A percentile compares a stretch with the other conserved stretches of the same genome.
These are phyloP conservation scores for Podarcis siculus DNA, from an alignment of 2,797 vertebrate genomes.

Conservation along the genomic window DNA sequence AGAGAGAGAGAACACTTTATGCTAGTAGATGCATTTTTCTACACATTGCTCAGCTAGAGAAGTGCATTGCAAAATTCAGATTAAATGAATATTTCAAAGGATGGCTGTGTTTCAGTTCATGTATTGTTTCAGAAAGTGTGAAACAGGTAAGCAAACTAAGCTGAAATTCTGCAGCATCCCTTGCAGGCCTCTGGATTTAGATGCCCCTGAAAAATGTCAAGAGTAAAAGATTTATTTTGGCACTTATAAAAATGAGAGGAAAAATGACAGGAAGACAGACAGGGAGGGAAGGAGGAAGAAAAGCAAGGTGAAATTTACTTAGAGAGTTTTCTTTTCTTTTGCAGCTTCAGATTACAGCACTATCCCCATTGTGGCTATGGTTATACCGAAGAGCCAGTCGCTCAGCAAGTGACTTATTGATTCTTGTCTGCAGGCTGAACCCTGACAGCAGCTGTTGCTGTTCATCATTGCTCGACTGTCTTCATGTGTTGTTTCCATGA, in stretches of 20 bases:
- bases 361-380: background rate
- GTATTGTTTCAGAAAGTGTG: too few species aligned
- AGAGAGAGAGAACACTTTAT: too few species aligned
- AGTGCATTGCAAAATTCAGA: too few species aligned
- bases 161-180: too few species aligned
- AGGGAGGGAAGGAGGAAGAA: background rate
- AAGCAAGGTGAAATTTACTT: background rate
- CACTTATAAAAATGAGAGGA: background rate
- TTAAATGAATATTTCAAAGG: too few species aligned
- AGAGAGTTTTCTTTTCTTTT: background rate
- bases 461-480: background rate
- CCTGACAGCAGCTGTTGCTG: background rate
- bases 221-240: background rate
- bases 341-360: background rate
- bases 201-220: background rate
- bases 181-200: too few species aligned
- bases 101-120: too few species aligned
- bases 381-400: background rate
- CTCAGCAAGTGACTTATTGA: background rate
- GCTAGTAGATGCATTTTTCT: too few species aligned
- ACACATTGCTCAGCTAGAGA: too few species aligned
- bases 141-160: too few species aligned
- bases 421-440: background rate
- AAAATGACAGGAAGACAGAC: background rate
- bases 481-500: constrained; percentile 15